Conservation (phyloP, 2,888 invertebrate species). For the Hecatera dysodea region DNA sequence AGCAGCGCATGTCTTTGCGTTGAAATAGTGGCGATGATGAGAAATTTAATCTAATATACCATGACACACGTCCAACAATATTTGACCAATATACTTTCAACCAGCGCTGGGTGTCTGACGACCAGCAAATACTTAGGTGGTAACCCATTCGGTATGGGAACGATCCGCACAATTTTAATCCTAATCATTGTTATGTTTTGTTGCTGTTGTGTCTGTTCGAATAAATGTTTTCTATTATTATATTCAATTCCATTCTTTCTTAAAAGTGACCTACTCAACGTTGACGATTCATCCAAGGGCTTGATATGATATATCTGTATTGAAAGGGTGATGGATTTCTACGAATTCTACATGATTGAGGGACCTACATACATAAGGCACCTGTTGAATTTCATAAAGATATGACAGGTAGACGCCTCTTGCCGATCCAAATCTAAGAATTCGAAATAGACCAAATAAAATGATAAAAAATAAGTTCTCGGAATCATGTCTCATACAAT, state of each 20-base stretch:
- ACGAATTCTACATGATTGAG: too few species aligned
- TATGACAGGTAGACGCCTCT: background rate
- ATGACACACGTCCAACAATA: background rate
- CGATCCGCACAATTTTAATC: too few species aligned
- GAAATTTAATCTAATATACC: background rate
- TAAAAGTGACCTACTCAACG: background rate
- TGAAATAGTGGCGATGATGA: background rate
- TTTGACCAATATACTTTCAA: too few species aligned
- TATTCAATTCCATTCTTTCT: too few species aligned
- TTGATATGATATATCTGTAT: background rate
- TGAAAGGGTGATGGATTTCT: background rate
- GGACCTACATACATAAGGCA: too few species aligned
- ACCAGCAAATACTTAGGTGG: too few species aligned
- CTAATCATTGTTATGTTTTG: too few species aligned
- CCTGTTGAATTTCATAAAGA: background rate
- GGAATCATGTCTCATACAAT: background rate
- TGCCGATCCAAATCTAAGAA: background rate
- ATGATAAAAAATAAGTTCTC: background rate
- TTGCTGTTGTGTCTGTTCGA: too few species aligned
- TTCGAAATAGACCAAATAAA: background rate
- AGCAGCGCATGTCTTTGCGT: background rate
- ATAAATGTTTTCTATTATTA: too few species aligned
- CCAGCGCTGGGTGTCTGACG: too few species aligned
- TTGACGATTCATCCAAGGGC: background rate
- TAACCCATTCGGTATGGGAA: too few species aligned